These are phyloP conservation scores for Panurus biarmicus DNA, from an alignment of 2,113 vertebrate species.

Conservation along the genomic window DNA sequence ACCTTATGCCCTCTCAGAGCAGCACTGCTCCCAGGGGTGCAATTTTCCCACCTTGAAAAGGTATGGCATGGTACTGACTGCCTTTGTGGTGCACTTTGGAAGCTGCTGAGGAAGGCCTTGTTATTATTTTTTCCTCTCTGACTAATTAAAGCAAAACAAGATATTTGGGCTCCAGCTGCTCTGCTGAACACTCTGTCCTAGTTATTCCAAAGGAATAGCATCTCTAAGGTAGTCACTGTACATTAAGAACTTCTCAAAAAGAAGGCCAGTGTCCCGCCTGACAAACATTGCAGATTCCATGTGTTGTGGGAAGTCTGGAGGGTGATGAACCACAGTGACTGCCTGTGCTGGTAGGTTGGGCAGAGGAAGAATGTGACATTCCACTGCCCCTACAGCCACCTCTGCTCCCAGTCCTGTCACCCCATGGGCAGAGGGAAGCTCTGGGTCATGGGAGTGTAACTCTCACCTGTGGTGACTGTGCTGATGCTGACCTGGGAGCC, in stretches of 20 bases:
- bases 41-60: background rate
- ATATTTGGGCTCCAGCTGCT: background rate
- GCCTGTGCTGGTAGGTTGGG: background rate
- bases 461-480: background rate
- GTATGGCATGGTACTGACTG: background rate
- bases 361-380: background rate
- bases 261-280: background rate
- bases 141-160: background rate
- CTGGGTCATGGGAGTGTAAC: accelerated
- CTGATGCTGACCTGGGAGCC: background rate
- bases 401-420: background rate
- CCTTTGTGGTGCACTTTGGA: background rate
- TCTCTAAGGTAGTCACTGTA: background rate
- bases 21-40: background rate
- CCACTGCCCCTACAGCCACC: accelerated
- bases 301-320: background rate
- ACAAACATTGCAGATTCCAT: background rate
- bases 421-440: background rate
- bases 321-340: accelerated
- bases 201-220: background rate
- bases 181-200: background rate
- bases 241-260: background rate
- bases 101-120: background rate
- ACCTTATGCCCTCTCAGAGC: accelerated
- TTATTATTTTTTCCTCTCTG: background rate